A percentile compares a stretch with the other conserved stretches of the same genome.
Conservation (phyloP, 2,888 invertebrate genomes). For the Thecophora atra region DNA sequence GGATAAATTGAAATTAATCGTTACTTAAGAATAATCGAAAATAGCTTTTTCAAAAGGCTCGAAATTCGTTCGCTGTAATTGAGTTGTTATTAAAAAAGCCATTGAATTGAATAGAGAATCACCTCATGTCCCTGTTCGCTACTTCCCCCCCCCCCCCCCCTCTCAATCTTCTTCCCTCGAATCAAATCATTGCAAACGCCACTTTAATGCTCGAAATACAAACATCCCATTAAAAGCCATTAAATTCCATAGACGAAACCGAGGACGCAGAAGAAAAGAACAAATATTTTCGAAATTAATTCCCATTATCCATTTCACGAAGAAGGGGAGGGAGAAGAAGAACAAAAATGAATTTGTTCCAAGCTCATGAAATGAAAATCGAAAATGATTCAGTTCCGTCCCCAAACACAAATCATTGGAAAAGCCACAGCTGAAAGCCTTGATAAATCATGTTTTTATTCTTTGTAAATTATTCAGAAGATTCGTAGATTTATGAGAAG, state of each 20-base stretch:
- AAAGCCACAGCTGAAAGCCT: too few relatives aligned
- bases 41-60: not conserved
- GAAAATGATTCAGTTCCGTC: too few relatives aligned
- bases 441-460: too few relatives aligned
- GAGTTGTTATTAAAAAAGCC: constrained; percentile 10
- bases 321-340: too few relatives aligned
- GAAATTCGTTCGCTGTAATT: constrained; percentile 8
- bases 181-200: not conserved
- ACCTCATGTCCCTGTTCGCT: not conserved
- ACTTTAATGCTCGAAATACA: not conserved
- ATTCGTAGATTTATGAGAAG: too few relatives aligned
- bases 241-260: constrained; percentile 9
- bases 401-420: too few relatives aligned
- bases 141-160: not conserved
- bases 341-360: too few relatives aligned
- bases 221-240: constrained; percentile 27
- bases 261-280: not conserved
- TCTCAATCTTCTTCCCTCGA: not conserved
- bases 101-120: constrained; percentile 8
- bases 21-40: not conserved
- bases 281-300: too few relatives aligned
- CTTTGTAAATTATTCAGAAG: too few relatives aligned
- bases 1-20: constrained; percentile 10
- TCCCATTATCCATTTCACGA: too few relatives aligned
- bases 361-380: too few relatives aligned